Evolutionary conservation across 2,797 vertebrate genomes (phyloP).

Genomic region (Huso huso): DNA sequence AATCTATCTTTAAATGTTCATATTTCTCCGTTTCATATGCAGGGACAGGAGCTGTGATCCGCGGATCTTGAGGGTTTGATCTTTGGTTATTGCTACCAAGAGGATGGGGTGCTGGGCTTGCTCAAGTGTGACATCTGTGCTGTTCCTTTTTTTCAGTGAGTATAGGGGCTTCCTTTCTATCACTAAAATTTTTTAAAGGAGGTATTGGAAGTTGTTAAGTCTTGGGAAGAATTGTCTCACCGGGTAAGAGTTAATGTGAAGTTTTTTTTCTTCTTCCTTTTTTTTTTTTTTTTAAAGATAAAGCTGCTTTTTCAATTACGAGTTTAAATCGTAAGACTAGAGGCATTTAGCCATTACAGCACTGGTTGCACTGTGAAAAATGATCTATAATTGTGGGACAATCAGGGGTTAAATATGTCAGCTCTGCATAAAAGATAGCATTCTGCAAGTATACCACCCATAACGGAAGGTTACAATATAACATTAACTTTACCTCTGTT

Average conservation of each 20-base stretch:
- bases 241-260: neutral
- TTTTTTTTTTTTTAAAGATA: neutral
- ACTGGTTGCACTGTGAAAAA: too few relatives aligned
- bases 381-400: too few relatives aligned
- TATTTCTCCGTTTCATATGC: neutral
- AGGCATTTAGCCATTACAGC: too few relatives aligned
- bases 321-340: too few relatives aligned
- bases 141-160: slow-evolving; percentile 12
- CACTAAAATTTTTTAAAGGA: slow-evolving; percentile 22
- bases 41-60: neutral
- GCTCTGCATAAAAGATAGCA: too few relatives aligned
- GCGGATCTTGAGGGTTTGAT: neutral
- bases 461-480: too few relatives aligned
- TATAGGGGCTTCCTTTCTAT: slow-evolving; percentile 13
- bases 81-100: neutral
- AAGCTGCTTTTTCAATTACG: too few relatives aligned
- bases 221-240: neutral
- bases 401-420: too few relatives aligned
- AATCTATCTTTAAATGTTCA: slow-evolving; percentile 6
- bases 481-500: too few relatives aligned
- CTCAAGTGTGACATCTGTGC: slow-evolving; percentile 10
- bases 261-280: neutral
- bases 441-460: too few relatives aligned
- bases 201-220: slow-evolving; percentile 22
- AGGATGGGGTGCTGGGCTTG: slow-evolving; percentile 11